These are phyloP conservation scores for Rhodophaea formosa DNA, from an alignment of 2,888 invertebrate species.

Conservation along the genomic window DNA sequence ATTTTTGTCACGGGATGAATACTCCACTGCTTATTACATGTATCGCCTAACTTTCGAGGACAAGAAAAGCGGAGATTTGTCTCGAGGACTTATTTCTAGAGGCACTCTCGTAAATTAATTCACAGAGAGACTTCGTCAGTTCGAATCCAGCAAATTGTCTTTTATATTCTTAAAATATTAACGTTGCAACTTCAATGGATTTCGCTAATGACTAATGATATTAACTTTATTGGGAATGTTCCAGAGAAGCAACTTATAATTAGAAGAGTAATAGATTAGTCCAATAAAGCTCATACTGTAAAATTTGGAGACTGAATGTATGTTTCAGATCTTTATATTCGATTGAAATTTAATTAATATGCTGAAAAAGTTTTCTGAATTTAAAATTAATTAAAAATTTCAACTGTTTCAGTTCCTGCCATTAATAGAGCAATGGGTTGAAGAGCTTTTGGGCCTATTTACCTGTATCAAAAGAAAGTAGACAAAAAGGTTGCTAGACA, in stretches of 20 bases:
- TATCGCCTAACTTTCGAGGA: constrained; percentile 24
- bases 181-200: neutral
- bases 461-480: no score
- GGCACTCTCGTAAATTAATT: constrained; percentile 22
- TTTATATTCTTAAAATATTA: constrained; percentile 3
- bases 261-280: neutral
- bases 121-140: constrained; percentile 17
- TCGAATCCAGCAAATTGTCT: neutral
- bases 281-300: neutral
- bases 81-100: constrained; percentile 19
- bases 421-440: no score
- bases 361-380: no score
- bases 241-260: neutral
- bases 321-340: no score
- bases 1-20: no score
- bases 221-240: neutral
- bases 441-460: no score
- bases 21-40: constrained; percentile 15
- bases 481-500: no score
- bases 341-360: no score
- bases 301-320: neutral
- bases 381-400: no score
- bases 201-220: neutral
- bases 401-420: no score
- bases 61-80: constrained; percentile 18